phyloP scores from a whole-genome alignment of 2,888 invertebrate species.

The Teleogryllus oceanicus region DNA sequence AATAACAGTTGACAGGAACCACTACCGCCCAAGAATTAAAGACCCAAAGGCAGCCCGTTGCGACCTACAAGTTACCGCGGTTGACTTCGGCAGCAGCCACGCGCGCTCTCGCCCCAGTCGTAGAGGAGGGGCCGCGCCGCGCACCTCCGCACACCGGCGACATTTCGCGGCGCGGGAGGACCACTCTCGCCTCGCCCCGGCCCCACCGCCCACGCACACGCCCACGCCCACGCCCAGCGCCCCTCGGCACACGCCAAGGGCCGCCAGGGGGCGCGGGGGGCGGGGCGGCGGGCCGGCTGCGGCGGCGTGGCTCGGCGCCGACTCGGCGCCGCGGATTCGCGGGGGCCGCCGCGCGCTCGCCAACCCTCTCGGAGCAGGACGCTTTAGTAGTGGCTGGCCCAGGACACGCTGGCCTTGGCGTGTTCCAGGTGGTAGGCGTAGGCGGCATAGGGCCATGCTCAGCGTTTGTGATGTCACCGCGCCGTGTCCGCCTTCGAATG shows the following conservation, averaged over 20 bases:
- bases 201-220: neutral
- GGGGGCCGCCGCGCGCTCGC: neutral
- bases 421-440: neutral
- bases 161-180: no score
- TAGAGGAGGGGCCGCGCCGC: no score
- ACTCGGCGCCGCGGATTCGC: neutral
- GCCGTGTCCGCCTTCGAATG: neutral
- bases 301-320: neutral
- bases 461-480: neutral
- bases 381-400: neutral
- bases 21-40: no score
- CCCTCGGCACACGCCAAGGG: neutral
- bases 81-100: no score
- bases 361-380: neutral
- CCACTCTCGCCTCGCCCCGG: no score
- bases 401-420: neutral
- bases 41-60: no score
- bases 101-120: no score
- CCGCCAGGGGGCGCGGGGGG: neutral
- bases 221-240: neutral
- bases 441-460: neutral
- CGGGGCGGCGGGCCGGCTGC: no score
- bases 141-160: no score
- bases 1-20: no score
- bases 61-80: no score